These are phyloP conservation scores for Vanacampus margaritifer DNA, from an alignment of 2,113 vertebrate genomes.

Conservation along the genomic window DNA sequence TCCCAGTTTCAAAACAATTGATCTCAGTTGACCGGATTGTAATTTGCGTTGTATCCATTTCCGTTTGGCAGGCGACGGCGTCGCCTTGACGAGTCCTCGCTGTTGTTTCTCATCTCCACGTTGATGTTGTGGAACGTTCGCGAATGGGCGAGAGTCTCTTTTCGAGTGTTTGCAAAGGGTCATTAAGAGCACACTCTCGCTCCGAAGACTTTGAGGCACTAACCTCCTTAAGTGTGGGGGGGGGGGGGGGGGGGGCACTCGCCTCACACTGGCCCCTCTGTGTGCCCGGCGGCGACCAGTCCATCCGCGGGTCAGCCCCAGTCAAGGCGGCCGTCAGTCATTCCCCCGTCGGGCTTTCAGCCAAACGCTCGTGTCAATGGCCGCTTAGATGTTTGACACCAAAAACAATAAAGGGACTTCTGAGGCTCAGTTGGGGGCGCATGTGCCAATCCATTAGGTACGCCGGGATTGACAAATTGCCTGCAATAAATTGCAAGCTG, in stretches of 20 bases:
- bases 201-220: not conserved
- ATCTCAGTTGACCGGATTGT: too few relatives aligned
- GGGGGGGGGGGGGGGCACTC: not conserved
- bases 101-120: too few relatives aligned
- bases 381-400: not conserved
- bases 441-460: not conserved
- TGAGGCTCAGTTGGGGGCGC: not conserved
- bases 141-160: not conserved
- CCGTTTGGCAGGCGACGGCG: too few relatives aligned
- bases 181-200: not conserved
- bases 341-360: not conserved
- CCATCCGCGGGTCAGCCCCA: not conserved
- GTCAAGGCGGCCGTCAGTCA: not conserved
- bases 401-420: not conserved
- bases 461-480: not conserved
- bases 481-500: not conserved
- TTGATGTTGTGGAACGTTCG: not conserved
- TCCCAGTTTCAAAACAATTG: too few relatives aligned
- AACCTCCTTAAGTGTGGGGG: not conserved
- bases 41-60: too few relatives aligned
- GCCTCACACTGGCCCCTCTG: conserved; percentile 1
- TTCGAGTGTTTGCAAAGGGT: conserved; percentile 1
- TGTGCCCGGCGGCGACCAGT: not conserved
- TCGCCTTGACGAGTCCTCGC: too few relatives aligned
- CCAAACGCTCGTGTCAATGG: not conserved